Evolutionary conservation across 2,113 vertebrate species (phyloP).

Genomic region (Urocolius indicus): DNA sequence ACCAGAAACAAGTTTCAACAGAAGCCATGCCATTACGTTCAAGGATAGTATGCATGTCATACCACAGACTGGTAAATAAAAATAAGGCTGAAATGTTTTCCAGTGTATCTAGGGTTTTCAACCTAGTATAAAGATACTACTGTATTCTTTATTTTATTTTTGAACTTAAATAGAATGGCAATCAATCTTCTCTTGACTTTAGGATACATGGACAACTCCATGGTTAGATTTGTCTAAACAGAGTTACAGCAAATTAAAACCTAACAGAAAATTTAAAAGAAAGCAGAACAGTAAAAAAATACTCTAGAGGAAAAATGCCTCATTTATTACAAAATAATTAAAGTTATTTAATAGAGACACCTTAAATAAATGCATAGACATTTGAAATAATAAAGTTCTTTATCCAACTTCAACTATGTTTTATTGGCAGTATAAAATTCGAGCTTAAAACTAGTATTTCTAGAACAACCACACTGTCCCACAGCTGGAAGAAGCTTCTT

Average conservation of each 20-base stretch:
- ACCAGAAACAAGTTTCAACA: not conserved
- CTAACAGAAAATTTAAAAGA: not conserved
- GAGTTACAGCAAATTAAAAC: not conserved
- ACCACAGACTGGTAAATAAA: not conserved
- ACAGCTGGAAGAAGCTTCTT: conserved; percentile 26
- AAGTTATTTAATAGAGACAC: not conserved
- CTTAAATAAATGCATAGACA: not conserved
- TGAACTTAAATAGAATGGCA: not conserved
- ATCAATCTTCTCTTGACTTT: not conserved
- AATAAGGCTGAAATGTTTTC: not conserved
- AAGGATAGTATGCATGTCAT: not conserved
- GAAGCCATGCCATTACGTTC: not conserved
- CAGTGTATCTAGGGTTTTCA: not conserved
- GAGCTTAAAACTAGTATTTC: not conserved
- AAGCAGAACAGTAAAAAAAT: not conserved
- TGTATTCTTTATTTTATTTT: not conserved
- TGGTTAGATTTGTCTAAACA: not conserved
- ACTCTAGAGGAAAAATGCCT: not conserved
- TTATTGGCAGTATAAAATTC: not conserved
- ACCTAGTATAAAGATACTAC: not conserved
- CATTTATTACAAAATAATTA: not conserved
- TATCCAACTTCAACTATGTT: not conserved
- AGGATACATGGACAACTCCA: not conserved
- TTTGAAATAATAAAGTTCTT: not conserved
- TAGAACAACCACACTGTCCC: not conserved